Base-by-base conservation (phyloP, 2,113 vertebrate species). In the Aspiorhynchus laticeps region DNA sequence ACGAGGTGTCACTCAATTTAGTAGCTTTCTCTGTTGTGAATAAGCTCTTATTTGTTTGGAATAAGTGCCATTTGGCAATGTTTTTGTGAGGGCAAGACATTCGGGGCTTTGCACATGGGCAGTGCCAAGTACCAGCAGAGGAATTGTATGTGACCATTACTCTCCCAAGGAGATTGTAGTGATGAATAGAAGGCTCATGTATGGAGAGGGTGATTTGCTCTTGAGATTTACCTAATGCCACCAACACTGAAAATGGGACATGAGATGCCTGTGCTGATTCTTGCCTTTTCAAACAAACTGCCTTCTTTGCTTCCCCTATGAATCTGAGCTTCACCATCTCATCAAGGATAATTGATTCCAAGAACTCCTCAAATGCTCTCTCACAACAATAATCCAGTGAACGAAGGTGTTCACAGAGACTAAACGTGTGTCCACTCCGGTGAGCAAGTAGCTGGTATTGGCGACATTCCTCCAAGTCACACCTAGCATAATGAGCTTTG, bases 231-330 rank as follows among this genome's bases (percentile, higher is more conserved):
- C 69, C 38, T 26, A 82, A 28, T 38, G 69, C 12, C 21, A 83
- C 79, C 41, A 73, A 63, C n/a, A 87, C 86, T 38, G 63, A 87
- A 51, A 81, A 51, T 2, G 79, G 79, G 17, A 83, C 78, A 82
- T 87, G 77, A 7, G 63, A 7, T 56, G 38, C 51, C 61, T 46
- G 21, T 24, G 67, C 77, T 59, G 8, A 19, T 75, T 80, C 74
- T 38, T 87, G 86, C n/a, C 61, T 71, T 28, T 75, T 87, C 26
- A 87, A n/a, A 51, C 65, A 83, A 8, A 73, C 14, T 53, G 31
- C 48, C 48, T 81, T 87, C 48, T 81, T 82, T 46, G 48, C 19
- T 41, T 81, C 78, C 75, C 63, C 86, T 61, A 83, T 83, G 10
- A 67, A 38, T 31, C 71, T 75, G 2, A 46, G n/a, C 14, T 28